phyloP scores from a whole-genome alignment of 2,888 invertebrate genomes.

The Caenorhabditis afra region DNA sequence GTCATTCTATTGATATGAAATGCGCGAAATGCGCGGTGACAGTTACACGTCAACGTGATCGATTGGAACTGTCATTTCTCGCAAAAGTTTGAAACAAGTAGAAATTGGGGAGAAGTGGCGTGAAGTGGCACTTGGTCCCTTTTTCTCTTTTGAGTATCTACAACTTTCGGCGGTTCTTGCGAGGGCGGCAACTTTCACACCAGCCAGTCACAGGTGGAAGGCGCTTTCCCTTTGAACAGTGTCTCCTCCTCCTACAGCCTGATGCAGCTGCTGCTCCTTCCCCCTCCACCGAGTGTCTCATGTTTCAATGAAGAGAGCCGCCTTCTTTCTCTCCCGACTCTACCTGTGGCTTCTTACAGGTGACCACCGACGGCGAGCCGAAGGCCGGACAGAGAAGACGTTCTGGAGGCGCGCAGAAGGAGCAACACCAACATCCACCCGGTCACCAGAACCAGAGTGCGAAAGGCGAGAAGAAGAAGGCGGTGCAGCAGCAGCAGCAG shows the following conservation, averaged over 20 bases:
- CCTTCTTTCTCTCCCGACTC: no score
- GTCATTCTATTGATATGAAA: no score
- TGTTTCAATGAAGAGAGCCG: constrained; percentile 36
- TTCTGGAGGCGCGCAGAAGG: constrained; percentile 25
- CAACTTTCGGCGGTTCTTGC: background rate
- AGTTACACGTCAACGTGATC: no score
- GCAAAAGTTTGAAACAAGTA: no score
- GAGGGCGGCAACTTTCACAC: constrained; percentile 5
- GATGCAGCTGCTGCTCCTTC: background rate
- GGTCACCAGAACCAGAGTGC: constrained; percentile 10
- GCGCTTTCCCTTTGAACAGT: constrained; percentile 21
- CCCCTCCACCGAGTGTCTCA: no score
- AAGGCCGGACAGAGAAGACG: constrained; percentile 45
- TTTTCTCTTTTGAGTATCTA: no score
- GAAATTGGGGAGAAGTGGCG: no score
- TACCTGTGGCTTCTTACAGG: constrained; percentile 15
- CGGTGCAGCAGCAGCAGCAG: constrained; percentile 11
- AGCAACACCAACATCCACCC: no score
- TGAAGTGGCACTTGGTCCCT: no score
- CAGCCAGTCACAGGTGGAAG: background rate
- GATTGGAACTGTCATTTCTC: no score
- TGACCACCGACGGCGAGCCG: constrained; percentile 32
- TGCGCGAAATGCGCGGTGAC: no score
- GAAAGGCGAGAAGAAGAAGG: constrained; percentile 26
- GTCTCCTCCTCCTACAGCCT: constrained; percentile 17